Percentiles rank a stretch among this genome's conserved stretches.
Evolutionary conservation across 1,140 invertebrate species (phyloP).

Genomic region (Caerostris extrusa): DNA sequence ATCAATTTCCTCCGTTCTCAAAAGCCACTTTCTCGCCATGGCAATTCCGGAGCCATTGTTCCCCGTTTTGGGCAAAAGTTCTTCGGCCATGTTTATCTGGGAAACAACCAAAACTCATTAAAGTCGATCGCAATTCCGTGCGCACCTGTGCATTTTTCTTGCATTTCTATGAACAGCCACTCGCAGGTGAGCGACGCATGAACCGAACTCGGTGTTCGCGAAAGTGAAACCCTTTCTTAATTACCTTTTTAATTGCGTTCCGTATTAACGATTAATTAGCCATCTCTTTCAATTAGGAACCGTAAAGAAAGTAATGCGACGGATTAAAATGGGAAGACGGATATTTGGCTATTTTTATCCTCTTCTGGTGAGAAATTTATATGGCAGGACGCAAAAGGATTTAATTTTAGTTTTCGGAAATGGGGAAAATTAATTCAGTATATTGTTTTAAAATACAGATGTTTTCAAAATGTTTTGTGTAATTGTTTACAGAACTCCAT

Average conservation of each 20-base stretch:
- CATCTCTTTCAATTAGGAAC: constrained; percentile 36
- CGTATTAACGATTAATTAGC: constrained; percentile 47
- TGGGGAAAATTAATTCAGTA: no score
- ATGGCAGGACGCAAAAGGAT: no score
- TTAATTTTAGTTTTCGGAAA: no score
- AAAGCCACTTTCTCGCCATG: no score
- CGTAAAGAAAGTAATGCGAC: neutral
- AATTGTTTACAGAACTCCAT: no score
- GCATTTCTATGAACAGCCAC: neutral
- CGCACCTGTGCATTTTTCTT: constrained; percentile 6
- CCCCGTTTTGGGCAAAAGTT: neutral
- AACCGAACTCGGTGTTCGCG: neutral
- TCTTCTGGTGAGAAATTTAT: no score
- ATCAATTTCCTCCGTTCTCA: no score
- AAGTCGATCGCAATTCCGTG: neutral
- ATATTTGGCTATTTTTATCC: neutral
- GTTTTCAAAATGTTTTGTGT: no score
- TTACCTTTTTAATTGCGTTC: constrained; percentile 50
- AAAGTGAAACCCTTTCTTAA: constrained; percentile 44
- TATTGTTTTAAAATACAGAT: no score
- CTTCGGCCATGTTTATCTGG: neutral
- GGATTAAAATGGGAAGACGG: neutral
- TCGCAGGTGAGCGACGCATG: neutral
- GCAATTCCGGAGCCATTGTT: neutral
- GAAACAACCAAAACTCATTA: neutral